phyloP scores from a whole-genome alignment of 1,140 invertebrate species.

The Yoshiicerus persimilis region DNA sequence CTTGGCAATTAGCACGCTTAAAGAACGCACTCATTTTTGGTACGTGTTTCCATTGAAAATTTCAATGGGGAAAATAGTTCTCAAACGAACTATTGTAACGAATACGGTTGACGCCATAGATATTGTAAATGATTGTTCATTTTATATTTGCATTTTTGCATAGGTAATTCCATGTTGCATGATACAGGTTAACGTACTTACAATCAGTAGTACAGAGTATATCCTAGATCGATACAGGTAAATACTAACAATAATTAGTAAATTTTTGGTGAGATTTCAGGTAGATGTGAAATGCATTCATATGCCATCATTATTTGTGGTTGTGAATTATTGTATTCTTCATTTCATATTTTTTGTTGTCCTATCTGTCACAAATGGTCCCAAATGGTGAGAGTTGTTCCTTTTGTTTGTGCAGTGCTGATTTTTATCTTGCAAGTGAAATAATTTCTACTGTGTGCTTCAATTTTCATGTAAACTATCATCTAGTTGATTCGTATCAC shows the following conservation, averaged over 20 bases:
- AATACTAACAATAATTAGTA: too few species aligned
- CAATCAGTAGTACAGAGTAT: too few species aligned
- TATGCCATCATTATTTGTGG: background rate
- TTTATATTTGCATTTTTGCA: background rate
- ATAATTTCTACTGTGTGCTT: background rate
- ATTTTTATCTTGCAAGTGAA: background rate
- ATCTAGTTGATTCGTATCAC: background rate
- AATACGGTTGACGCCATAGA: too few species aligned
- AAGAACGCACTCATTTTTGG: too few species aligned
- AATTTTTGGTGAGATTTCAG: too few species aligned
- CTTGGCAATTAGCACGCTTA: too few species aligned
- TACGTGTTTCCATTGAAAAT: too few species aligned
- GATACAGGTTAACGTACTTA: too few species aligned
- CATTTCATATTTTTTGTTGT: background rate
- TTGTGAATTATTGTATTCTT: background rate
- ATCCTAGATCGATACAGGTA: too few species aligned
- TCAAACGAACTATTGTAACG: background rate
- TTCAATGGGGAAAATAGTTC: too few species aligned
- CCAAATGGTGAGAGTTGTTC: background rate
- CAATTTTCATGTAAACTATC: background rate
- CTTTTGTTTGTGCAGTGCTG: background rate
- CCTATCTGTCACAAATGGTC: constrained; percentile 11
- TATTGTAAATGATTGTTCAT: background rate
- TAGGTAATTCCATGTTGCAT: too few species aligned
- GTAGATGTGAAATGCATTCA: too few species aligned